These are phyloP conservation scores for Gerris lacustris DNA, from an alignment of 2,888 invertebrate genomes.

Conservation along the genomic window DNA sequence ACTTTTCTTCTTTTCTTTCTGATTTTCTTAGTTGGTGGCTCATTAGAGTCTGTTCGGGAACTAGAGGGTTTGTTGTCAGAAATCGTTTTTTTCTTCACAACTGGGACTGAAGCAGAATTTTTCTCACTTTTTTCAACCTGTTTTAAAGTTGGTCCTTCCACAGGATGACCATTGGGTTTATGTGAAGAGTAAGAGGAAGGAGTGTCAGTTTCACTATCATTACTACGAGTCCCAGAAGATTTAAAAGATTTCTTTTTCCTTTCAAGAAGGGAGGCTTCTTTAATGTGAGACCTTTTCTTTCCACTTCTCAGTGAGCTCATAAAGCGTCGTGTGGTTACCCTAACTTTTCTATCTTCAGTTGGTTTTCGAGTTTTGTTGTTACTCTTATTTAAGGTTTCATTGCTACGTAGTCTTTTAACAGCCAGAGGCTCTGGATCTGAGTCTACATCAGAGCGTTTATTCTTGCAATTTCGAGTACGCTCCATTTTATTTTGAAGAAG, in stretches of 20 bases:
- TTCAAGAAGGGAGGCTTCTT: conserved; percentile 7
- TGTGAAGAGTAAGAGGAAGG: not conserved
- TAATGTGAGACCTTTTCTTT: conserved; percentile 15
- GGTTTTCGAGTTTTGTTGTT: conserved; percentile 11
- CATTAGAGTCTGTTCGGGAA: not conserved
- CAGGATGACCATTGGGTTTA: not conserved
- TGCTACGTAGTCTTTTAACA: conserved; percentile 15
- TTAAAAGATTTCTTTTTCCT: conserved; percentile 10
- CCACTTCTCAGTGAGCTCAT: conserved; percentile 18
- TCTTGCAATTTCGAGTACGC: not conserved
- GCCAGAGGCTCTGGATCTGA: conserved; percentile 12
- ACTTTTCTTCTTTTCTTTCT: conserved; percentile 6
- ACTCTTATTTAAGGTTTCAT: conserved; percentile 9
- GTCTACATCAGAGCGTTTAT: conserved; percentile 6
- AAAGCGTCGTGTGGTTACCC: not conserved
- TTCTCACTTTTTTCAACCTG: not conserved
- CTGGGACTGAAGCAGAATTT: not conserved
- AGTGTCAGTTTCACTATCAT: not conserved
- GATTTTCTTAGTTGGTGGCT: not conserved
- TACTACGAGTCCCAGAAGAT: not conserved
- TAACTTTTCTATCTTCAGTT: not conserved
- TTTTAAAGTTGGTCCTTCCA: not conserved
- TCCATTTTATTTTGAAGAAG: conserved; percentile 18
- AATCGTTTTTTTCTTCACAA: conserved; percentile 6
- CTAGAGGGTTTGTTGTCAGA: not conserved